phyloP scores from a whole-genome alignment of 2,888 invertebrate species.

The Caradrina clavipalpis region DNA sequence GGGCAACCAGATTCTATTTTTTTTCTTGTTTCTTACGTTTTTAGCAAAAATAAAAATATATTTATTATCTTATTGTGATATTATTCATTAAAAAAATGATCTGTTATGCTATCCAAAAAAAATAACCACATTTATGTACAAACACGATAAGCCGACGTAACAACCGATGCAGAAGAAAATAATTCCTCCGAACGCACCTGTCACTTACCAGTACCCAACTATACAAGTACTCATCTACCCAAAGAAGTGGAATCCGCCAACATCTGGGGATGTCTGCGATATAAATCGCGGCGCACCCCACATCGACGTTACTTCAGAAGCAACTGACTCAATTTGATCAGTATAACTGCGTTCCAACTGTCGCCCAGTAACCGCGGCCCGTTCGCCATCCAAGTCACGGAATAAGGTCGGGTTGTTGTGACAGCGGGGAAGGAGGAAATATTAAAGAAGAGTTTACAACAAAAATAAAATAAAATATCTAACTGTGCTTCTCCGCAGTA shows the following conservation, averaged over 20 bases:
- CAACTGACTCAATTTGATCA: constrained; percentile 88
- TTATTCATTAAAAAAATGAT: too few relatives aligned
- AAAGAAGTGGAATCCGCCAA: constrained; percentile 16
- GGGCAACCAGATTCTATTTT: too few relatives aligned
- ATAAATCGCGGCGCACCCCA: constrained; percentile 64
- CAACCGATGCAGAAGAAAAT: too few relatives aligned
- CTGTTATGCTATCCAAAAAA: too few relatives aligned
- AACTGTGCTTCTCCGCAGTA: neutral
- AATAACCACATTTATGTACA: neutral
- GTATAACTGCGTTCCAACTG: constrained; percentile 87
- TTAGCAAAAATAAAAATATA: too few relatives aligned
- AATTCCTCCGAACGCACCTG: constrained; percentile 18
- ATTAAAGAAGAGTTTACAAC: too few relatives aligned
- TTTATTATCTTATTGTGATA: too few relatives aligned
- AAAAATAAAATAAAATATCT: neutral
- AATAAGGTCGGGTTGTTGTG: constrained; percentile 65
- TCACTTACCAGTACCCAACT: constrained; percentile 21
- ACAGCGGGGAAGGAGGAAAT: constrained; percentile 56
- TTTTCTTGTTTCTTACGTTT: too few relatives aligned
- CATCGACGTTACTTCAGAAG: constrained; percentile 72
- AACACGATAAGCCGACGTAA: neutral
- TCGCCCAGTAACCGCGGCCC: constrained; percentile 77
- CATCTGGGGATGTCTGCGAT: constrained; percentile 55
- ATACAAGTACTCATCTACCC: constrained; percentile 24
- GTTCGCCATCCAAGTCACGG: constrained; percentile 85